Evolutionary conservation across 2,113 vertebrate genomes (phyloP).

Genomic region (Bubo blakistoni): DNA sequence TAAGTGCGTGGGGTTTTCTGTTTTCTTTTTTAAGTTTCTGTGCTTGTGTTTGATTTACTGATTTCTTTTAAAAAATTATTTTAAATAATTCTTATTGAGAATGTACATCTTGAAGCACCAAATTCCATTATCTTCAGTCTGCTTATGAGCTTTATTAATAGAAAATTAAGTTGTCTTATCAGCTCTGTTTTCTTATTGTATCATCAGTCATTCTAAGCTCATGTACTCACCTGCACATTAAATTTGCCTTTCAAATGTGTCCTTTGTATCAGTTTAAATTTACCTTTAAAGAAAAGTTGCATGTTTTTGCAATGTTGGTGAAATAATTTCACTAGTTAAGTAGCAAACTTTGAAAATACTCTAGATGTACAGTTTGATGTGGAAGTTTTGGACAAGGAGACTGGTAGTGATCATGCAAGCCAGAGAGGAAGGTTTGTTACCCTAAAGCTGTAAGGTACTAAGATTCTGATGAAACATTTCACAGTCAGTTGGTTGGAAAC

Average conservation of each 20-base stretch:
- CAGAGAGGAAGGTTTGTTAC: neutral
- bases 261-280: neutral
- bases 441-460: neutral
- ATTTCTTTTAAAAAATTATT: neutral
- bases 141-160: neutral
- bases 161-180: neutral
- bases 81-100: neutral
- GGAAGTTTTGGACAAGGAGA: neutral
- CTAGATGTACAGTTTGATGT: neutral
- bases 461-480: neutral
- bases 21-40: neutral
- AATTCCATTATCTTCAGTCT: neutral
- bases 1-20: neutral
- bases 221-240: neutral
- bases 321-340: neutral
- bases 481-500: neutral
- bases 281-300: neutral
- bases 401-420: neutral
- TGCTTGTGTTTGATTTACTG: neutral
- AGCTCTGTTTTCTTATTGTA: neutral
- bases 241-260: neutral
- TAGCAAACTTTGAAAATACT: neutral
- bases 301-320: neutral
- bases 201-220: neutral
- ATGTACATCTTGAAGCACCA: neutral